Evolutionary conservation across 2,888 invertebrate species (phyloP).

Genomic region (Folsomia candida): DNA sequence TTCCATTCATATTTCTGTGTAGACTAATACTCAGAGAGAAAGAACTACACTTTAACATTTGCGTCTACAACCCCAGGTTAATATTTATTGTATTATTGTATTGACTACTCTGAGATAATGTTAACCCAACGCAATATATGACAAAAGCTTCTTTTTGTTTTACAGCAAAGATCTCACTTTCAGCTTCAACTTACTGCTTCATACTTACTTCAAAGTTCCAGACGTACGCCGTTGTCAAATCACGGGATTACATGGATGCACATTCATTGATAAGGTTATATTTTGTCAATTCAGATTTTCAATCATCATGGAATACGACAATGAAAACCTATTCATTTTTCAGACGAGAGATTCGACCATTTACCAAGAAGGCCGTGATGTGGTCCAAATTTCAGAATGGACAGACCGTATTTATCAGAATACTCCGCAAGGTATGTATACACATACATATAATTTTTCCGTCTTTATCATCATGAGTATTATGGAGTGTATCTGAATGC

Average conservation of each 20-base stretch:
- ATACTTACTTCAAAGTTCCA: constrained; percentile 94
- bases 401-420: constrained; percentile 91
- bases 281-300: neutral
- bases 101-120: too few relatives aligned
- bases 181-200: constrained; percentile 87
- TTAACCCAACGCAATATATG: too few relatives aligned
- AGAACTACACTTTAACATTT: constrained; percentile 87
- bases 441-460: too few relatives aligned
- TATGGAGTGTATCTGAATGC: too few relatives aligned
- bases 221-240: constrained; percentile 89
- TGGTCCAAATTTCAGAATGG: constrained; percentile 86
- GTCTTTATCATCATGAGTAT: neutral
- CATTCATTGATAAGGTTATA: constrained; percentile 80
- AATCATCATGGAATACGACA: neutral
- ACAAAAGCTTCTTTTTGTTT: too few relatives aligned
- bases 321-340: neutral
- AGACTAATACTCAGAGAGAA: constrained; percentile 85
- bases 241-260: constrained; percentile 85
- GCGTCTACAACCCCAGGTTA: constrained; percentile 75
- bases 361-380: constrained; percentile 86
- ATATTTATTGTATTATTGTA: too few relatives aligned
- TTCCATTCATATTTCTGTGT: constrained; percentile 57
- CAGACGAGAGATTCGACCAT: constrained; percentile 79
- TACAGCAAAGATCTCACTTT: too few relatives aligned
- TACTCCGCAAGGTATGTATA: constrained; percentile 68